Percentiles rank a stretch among this genome's conserved stretches.
Conservation (phyloP, 2,888 invertebrate species). For the Hirtodrosophila histrioides region DNA sequence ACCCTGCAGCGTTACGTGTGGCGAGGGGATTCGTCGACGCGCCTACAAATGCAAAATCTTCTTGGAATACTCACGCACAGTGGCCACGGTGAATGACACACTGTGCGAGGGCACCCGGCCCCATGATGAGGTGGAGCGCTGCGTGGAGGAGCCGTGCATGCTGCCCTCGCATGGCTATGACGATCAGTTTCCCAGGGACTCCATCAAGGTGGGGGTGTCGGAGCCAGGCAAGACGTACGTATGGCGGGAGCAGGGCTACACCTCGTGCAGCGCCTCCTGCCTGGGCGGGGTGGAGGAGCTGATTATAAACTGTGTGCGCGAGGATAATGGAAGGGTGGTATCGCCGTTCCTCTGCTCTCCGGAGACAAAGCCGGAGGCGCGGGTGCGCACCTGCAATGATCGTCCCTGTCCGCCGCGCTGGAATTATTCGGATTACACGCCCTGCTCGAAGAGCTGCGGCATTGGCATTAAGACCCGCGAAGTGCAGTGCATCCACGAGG, state of each 20-base stretch:
- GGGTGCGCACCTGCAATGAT: constrained; percentile 96
- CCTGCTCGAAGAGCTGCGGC: constrained; percentile 96
- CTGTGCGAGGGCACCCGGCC: constrained; percentile 95
- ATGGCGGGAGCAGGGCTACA: constrained; percentile 95
- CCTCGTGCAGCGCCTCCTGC: constrained; percentile 97
- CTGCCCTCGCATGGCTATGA: constrained; percentile 86
- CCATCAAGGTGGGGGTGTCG: constrained; percentile 88
- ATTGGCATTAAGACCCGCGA: constrained; percentile 96
- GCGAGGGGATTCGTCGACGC: constrained; percentile 93
- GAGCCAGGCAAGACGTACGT: constrained; percentile 92
- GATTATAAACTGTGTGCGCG: constrained; percentile 94
- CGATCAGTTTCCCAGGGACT: constrained; percentile 83
- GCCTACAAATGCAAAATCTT: constrained; percentile 97
- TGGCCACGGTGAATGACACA: constrained; percentile 93
- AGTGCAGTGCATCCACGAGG: constrained; percentile 87
- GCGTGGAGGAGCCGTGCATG: constrained; percentile 91
- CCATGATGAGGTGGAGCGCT: constrained; percentile 91
- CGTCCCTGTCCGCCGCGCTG: constrained; percentile 97
- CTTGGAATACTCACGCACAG: constrained; percentile 94
- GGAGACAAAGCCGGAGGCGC: constrained; percentile 93
- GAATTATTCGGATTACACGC: constrained; percentile 95
- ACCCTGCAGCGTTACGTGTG: constrained; percentile 95
- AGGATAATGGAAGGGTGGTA: constrained; percentile 93
- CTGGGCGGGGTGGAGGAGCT: constrained; percentile 94
- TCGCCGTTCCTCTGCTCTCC: constrained; percentile 94